These are phyloP conservation scores for Palythoa caribaeorum DNA, from an alignment of 92 coral and sea anemone species.

Conservation along the genomic window DNA sequence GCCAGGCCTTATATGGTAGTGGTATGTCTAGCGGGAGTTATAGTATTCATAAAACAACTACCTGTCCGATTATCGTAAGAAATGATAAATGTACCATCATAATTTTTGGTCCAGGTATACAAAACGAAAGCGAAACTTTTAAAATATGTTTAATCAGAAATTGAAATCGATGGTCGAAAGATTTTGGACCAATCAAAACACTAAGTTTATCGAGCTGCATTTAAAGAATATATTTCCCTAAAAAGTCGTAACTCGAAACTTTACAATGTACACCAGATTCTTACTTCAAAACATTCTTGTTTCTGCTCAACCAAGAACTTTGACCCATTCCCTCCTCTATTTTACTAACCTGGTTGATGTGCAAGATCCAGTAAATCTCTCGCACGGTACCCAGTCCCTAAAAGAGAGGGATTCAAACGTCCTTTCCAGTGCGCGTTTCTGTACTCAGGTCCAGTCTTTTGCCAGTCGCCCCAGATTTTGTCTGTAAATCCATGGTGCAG, in stretches of 20 bases:
- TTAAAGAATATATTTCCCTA: background rate
- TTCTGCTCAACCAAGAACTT: background rate
- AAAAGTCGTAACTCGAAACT: background rate
- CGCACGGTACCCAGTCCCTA: slow-evolving; percentile 55
- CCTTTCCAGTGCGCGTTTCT: slow-evolving; percentile 64
- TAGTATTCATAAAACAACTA: too few species aligned
- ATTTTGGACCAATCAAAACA: too few species aligned
- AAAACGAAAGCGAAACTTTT: too few species aligned
- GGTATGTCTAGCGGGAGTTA: too few species aligned
- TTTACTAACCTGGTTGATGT: slow-evolving; percentile 67
- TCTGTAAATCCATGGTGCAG: slow-evolving; percentile 85
- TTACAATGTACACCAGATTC: too few species aligned
- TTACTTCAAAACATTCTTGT: background rate
- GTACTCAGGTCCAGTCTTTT: slow-evolving; percentile 72
- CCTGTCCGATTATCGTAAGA: too few species aligned
- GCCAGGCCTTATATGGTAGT: too few species aligned
- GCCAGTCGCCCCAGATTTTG: slow-evolving; percentile 92
- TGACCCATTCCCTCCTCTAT: background rate
- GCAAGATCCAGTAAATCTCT: slow-evolving; percentile 66
- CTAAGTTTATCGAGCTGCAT: background rate
- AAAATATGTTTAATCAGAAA: too few species aligned
- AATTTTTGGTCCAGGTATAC: too few species aligned
- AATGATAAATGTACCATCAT: too few species aligned
- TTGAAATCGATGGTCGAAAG: too few species aligned
- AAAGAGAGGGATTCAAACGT: slow-evolving; percentile 2